A percentile compares a stretch with the other conserved stretches of the same genome.
Conservation (phyloP, 2,888 invertebrate species). For the Epinotia nisella region DNA sequence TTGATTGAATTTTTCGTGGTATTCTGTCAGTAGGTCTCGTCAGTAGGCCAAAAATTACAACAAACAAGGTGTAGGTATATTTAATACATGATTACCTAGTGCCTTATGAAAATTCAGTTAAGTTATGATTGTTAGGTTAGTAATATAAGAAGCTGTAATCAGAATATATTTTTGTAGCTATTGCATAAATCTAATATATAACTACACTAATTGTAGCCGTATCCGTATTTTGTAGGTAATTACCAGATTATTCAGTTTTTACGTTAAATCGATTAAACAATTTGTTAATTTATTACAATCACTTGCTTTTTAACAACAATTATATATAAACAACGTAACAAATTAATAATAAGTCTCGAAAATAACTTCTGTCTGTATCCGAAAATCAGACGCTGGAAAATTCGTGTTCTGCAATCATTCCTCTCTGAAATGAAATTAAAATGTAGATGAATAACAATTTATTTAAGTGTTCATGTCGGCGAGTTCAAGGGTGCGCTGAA, state of each 20-base stretch:
- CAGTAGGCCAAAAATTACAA: not conserved
- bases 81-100: not conserved
- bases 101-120: not conserved
- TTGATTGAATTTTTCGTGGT: not conserved
- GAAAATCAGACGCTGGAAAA: not conserved
- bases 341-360: not conserved
- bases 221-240: not conserved
- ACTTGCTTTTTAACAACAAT: not conserved
- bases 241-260: not conserved
- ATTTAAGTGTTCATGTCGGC: slow-evolving; percentile 37
- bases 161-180: too few species aligned
- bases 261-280: not conserved
- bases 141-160: not conserved
- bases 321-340: not conserved
- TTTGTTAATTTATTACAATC: not conserved
- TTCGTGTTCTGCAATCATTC: not conserved
- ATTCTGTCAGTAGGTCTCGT: not conserved
- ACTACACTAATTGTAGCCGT: too few species aligned
- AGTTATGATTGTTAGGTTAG: not conserved
- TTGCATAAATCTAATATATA: too few species aligned
- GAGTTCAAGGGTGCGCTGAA: slow-evolving; percentile 11
- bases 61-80: too few species aligned
- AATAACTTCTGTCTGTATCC: not conserved
- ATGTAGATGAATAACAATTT: slow-evolving; percentile 39
- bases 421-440: slow-evolving; percentile 33